Percentiles rank a stretch among this genome's conserved stretches.
Evolutionary conservation across 2,888 invertebrate genomes (phyloP).

Genomic region (Metallyticus violacea): DNA sequence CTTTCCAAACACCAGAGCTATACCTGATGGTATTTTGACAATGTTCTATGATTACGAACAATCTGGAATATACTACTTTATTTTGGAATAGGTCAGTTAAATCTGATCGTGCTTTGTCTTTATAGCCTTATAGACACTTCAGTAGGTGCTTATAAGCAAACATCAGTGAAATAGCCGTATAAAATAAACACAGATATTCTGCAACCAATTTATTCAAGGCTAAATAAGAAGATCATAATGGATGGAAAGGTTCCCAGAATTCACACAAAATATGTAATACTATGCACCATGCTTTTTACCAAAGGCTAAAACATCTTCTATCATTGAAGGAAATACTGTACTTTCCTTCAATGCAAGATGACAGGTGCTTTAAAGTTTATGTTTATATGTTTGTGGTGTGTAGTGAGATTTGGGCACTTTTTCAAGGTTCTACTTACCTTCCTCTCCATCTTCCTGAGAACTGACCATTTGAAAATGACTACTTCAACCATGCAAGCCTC

Average conservation of each 20-base stretch:
- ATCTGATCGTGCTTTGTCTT: too few species aligned
- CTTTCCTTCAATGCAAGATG: neutral
- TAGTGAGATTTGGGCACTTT: neutral
- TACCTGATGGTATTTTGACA: too few species aligned
- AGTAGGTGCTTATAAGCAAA: too few species aligned
- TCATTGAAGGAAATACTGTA: neutral
- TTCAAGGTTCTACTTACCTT: neutral
- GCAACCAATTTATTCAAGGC: too few species aligned
- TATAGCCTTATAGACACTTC: too few species aligned
- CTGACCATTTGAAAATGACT: neutral
- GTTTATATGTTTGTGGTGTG: neutral
- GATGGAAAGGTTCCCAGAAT: neutral
- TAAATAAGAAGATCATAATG: neutral
- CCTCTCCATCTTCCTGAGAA: neutral
- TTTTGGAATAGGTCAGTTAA: too few species aligned
- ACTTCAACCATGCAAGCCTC: neutral
- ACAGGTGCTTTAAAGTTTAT: neutral
- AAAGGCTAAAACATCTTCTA: neutral
- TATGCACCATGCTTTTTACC: conserved; percentile 6
- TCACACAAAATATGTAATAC: neutral
- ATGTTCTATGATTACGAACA: too few species aligned
- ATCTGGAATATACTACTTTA: too few species aligned
- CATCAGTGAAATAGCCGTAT: too few species aligned
- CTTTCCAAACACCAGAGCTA: neutral
- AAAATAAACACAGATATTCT: too few species aligned